Conservation (phyloP, 2,113 vertebrate species). For the Dasyornis broadbenti region DNA sequence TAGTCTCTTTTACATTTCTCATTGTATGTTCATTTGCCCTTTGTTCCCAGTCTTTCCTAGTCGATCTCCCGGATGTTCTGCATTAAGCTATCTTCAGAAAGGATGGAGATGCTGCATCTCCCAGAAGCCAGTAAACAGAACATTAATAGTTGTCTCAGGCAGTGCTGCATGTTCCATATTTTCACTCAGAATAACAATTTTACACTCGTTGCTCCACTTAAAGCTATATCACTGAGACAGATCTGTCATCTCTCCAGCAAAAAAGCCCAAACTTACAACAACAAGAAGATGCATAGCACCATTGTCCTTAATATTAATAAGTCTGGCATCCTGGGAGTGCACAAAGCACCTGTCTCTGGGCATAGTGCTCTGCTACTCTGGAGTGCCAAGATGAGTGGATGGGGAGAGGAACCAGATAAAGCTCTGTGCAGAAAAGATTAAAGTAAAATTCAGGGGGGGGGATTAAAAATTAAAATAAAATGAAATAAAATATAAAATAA, state of each 20-base stretch:
- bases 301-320: not conserved
- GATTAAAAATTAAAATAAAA: not conserved
- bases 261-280: not conserved
- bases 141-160: not conserved
- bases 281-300: not conserved
- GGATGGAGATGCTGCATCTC: not conserved
- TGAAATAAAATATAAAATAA: not conserved
- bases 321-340: not conserved
- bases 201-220: not conserved
- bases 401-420: not conserved
- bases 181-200: slow-evolving; percentile 30
- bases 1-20: not conserved
- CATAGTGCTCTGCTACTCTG: not conserved
- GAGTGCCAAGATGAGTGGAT: not conserved
- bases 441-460: fast-evolving
- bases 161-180: not conserved
- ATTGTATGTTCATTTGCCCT: not conserved
- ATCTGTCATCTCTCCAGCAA: not conserved
- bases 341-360: not conserved
- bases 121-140: not conserved
- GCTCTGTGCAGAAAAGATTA: not conserved
- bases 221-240: not conserved
- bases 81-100: not conserved
- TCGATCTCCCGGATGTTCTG: not conserved
- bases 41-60: not conserved